Evolutionary conservation across 2,888 invertebrate species (phyloP).

Genomic region (Lasiommata megera): DNA sequence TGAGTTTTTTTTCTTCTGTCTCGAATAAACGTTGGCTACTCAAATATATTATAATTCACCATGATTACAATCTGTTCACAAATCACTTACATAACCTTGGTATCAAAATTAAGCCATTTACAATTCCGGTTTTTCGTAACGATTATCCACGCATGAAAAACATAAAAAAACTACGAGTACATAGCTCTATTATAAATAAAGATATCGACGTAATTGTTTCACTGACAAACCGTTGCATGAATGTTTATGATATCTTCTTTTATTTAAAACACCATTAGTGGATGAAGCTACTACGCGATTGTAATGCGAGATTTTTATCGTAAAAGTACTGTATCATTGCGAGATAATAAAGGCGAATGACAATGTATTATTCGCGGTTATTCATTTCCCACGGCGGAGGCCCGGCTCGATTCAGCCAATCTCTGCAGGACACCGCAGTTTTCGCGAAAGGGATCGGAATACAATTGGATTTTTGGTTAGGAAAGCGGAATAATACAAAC

Average conservation of each 20-base stretch:
- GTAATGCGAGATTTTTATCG: conserved; percentile 75
- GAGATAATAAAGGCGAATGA: conserved; percentile 80
- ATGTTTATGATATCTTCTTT: conserved; percentile 65
- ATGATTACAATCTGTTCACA: neutral
- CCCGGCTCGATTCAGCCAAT: conserved; percentile 69
- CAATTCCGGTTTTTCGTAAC: conserved; percentile 20
- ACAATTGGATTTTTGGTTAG: conserved; percentile 81
- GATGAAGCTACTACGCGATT: conserved; percentile 56
- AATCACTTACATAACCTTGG: neutral
- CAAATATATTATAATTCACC: neutral
- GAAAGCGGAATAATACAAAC: conserved; percentile 80
- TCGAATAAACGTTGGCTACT: no score
- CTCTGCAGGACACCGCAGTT: conserved; percentile 73
- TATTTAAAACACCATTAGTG: conserved; percentile 64
- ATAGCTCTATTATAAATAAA: conserved; percentile 59
- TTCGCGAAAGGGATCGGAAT: conserved; percentile 69
- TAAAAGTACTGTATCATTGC: conserved; percentile 78
- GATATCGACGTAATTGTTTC: conserved; percentile 70
- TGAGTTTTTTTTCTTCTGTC: no score
- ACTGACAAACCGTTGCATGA: conserved; percentile 57
- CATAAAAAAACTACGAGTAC: conserved; percentile 43
- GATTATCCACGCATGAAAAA: conserved; percentile 53
- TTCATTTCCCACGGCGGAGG: conserved; percentile 57
- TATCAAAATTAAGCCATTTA: neutral
- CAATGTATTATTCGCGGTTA: conserved; percentile 78